Base-by-base conservation (phyloP, 2,888 invertebrate species). In the Reticulitermes lucifugus region DNA sequence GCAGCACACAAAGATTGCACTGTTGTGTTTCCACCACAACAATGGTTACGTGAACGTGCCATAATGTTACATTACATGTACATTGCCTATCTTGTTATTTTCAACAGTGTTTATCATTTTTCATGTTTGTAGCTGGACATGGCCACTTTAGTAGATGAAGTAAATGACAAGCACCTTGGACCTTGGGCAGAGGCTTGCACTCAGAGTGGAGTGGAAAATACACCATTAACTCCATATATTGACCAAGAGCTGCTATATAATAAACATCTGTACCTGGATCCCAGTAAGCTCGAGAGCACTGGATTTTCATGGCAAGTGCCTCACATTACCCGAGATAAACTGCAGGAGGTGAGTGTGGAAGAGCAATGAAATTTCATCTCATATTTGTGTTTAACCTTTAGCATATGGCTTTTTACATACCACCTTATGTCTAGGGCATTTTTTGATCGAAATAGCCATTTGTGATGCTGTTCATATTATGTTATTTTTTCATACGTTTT, bases 101-200 rank as follows among this genome's bases (percentile, higher is more conserved):
- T 35, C 35, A 35, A 25, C 9, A 12, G 9, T 77, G 41, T 22
- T 77, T 41, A 41, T 35, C 51, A 12, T 35, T 41, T 41, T 73
- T 25, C 29, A 0, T 83, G 29, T 75, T 83, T 14, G 1, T 90
- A 96, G 96, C 92, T 93, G 77, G 97, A 97, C 91, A 94, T 97
- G 91, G 93, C 93, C 1, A 94, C 94, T 14, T 95, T 97, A 9
- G 96, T 97, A 0, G 97, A 97, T 88, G 97, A 98, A 89, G 97
- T 97, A 0, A 98, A 98, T 90, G 98, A 98, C 91, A 98, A 98
- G 90, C 98, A 98, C 90, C 93, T 98, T 92, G 94, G 94, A 0
- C 97, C 98, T 29, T 98, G 98, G 98, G 97, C 97, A 0, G 96
- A 96, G 89, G 94, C 96, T 51, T 98, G 98, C 90, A 93, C 94